Conservation (phyloP, 2,888 invertebrate species). For the Phania funesta region DNA sequence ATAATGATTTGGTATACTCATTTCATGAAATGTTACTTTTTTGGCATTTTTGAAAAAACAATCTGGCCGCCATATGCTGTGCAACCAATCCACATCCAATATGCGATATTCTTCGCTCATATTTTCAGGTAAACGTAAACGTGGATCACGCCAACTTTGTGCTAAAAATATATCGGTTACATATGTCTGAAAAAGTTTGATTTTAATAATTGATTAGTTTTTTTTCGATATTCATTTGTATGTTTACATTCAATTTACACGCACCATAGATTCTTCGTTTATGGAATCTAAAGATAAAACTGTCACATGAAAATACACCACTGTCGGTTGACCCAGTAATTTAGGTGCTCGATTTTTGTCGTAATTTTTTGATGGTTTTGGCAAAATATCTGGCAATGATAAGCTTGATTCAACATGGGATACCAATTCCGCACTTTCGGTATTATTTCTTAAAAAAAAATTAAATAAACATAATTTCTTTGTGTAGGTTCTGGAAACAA, state of each 20-base stretch:
- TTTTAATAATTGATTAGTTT: not conserved
- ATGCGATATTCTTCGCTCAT: constrained; percentile 96
- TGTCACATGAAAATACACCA: constrained; percentile 95
- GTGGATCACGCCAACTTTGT: constrained; percentile 95
- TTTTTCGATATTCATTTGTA: not conserved
- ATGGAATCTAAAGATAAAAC: constrained; percentile 96
- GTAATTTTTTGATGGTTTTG: constrained; percentile 90
- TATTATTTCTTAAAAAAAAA: constrained; percentile 74
- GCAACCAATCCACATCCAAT: constrained; percentile 93
- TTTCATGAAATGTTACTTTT: constrained; percentile 95
- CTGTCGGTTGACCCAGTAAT: constrained; percentile 90
- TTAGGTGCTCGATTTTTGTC: constrained; percentile 95
- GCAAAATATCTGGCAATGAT: constrained; percentile 91
- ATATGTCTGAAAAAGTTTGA: constrained; percentile 85
- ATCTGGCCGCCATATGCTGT: constrained; percentile 95
- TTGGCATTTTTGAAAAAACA: constrained; percentile 97
- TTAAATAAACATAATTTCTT: not conserved
- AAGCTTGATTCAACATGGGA: constrained; percentile 84
- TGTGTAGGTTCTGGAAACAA: no score
- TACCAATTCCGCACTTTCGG: constrained; percentile 80
- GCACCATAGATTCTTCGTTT: constrained; percentile 94
- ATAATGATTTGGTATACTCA: constrained; percentile 97
- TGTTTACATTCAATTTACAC: not conserved
- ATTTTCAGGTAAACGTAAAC: constrained; percentile 93
- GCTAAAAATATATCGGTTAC: constrained; percentile 95